Conservation (phyloP, 2,888 invertebrate genomes). For the Lasius platythorax region DNA sequence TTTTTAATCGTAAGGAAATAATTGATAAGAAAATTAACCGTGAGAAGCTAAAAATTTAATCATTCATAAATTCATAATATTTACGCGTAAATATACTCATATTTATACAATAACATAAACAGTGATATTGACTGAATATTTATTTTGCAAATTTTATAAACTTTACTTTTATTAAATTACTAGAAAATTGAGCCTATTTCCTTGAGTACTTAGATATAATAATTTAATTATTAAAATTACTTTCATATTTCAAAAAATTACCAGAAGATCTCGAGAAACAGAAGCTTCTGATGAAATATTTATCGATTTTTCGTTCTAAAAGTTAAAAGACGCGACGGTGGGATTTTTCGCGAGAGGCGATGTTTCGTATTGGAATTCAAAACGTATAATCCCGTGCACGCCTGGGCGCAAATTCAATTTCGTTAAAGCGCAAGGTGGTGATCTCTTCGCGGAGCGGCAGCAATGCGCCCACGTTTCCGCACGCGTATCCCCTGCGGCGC, state of each 20-base stretch:
- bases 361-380: not conserved
- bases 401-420: conserved; percentile 44
- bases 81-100: not conserved
- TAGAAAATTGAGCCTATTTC: not conserved
- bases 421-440: conserved; percentile 17
- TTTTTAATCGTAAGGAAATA: not conserved
- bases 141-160: not conserved
- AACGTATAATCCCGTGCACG: conserved; percentile 9
- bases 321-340: not conserved
- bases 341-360: not conserved
- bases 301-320: not conserved
- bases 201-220: not conserved
- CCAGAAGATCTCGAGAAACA: not conserved
- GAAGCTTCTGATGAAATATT: not conserved
- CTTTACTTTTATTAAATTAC: not conserved
- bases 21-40: not conserved
- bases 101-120: not conserved
- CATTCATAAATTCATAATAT: not conserved
- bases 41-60: not conserved
- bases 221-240: not conserved
- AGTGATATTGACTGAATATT: not conserved
- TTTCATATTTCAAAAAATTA: not conserved
- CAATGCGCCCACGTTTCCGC: conserved; percentile 20
- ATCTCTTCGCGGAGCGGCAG: conserved; percentile 17
- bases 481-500: not conserved